Evolutionary conservation across 2,113 vertebrate species (phyloP).

Genomic region (Nothobranchius kuhntae): DNA sequence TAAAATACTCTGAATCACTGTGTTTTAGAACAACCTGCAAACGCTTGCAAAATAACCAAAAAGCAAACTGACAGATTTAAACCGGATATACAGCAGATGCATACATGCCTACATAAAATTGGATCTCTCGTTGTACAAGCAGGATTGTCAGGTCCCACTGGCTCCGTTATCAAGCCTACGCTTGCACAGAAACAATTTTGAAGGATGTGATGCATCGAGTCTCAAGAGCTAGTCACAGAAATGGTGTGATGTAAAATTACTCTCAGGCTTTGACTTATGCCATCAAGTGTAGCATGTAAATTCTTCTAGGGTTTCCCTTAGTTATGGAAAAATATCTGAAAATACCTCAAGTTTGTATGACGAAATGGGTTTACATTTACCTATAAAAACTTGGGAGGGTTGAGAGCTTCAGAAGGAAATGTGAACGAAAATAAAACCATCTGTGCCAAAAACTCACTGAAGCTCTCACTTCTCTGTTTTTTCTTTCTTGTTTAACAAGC

Average conservation of each 20-base stretch:
- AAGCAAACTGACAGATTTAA: slow-evolving; percentile 21
- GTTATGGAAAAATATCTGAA: too few species aligned
- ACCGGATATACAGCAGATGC: background rate
- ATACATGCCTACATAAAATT: slow-evolving; percentile 15
- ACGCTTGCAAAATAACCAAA: slow-evolving; percentile 39
- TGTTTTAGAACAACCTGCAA: slow-evolving; percentile 35
- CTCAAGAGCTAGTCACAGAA: background rate
- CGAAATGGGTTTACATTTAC: too few species aligned
- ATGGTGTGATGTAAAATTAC: background rate
- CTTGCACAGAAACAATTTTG: slow-evolving; percentile 30
- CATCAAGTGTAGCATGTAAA: background rate
- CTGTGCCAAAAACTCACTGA: slow-evolving; percentile 14
- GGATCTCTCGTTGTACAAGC: slow-evolving; percentile 27
- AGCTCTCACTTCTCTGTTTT: slow-evolving; percentile 49
- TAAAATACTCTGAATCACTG: too few species aligned
- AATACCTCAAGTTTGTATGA: too few species aligned
- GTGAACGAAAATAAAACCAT: slow-evolving; percentile 16
- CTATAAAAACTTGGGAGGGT: background rate
- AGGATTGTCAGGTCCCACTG: slow-evolving; percentile 40
- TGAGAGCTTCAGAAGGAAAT: slow-evolving; percentile 28
- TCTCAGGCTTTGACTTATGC: background rate
- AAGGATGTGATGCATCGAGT: slow-evolving; percentile 23
- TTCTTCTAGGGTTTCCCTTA: background rate
- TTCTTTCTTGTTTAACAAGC: background rate
- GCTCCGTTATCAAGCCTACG: slow-evolving; percentile 30